Base-by-base conservation (phyloP, 1,140 invertebrate genomes). In the Meloidogyne chitwoodi region DNA sequence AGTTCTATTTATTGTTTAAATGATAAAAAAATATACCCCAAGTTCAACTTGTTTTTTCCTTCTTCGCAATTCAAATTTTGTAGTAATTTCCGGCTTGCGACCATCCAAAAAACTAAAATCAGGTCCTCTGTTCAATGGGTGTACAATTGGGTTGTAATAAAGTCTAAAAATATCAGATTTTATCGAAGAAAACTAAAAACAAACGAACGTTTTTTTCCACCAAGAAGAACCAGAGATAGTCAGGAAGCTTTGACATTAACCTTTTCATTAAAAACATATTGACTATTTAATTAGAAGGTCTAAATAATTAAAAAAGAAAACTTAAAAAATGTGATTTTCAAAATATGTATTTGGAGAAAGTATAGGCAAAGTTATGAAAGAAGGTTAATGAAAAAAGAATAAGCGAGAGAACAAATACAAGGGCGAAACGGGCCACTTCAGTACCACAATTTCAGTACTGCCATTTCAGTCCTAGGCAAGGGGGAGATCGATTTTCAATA, bases 161-260 rank as follows among this genome's bases (percentile, higher is more conserved):
- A 83, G 56, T n/a, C 83, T 85, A 29, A 75, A 84, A 77, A 68
- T 5, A n/a, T 56, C 6, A 62, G 63, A 34, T 10, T 26, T 26
- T 68, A 71, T 16, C 19, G 16, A 56, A 0, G 6, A 26, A n/a
- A 64, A 64, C 56, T 34, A 41, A 63, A 38, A 19, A 27, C 64
- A 44, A 77, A 72, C 83, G 64, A 66, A 85, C 84, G 83, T 84
- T 63, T 79, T 77, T 19, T 75, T 82, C 83, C 83, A 85, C 75
- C 79, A 83, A 56, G 19, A 56, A 56, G 48, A 56, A 56, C 48
- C 48, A 56, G 48, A 16, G 0, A 56, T n/a, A n/a, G 1, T 56
- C 19, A n/a, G 48, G 48, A 56, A 56, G 4, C 8, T 56, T 22
- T n/a, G 48, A 56, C 48, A 56, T 56, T 4, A 56, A 14, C 48